Percentiles rank a stretch among this genome's conserved stretches.
These are phyloP conservation scores for Helicoverpa assulta DNA, from an alignment of 2,888 invertebrate genomes.

Conservation along the genomic window DNA sequence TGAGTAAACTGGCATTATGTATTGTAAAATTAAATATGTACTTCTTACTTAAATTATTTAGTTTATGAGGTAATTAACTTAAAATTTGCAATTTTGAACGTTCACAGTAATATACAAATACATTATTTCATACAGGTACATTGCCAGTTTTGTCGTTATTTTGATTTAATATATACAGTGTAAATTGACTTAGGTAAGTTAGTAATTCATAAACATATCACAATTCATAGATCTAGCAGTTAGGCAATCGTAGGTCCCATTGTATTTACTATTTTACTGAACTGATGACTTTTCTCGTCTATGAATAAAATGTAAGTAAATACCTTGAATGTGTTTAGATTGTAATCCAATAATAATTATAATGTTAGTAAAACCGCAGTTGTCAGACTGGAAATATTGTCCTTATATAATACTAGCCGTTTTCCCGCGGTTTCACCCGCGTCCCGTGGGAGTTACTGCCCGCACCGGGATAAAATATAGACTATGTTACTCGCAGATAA, in stretches of 20 bases:
- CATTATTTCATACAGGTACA: conserved; percentile 25
- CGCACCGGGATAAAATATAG: no score
- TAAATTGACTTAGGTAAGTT: conserved; percentile 70
- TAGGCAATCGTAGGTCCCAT: conserved; percentile 84
- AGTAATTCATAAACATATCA: conserved; percentile 72
- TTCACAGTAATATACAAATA: conserved; percentile 50
- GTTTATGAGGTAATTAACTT: not conserved
- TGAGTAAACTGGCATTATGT: not conserved
- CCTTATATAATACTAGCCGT: conserved; percentile 24
- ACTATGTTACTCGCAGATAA: no score
- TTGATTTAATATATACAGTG: conserved; percentile 60
- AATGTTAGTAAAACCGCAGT: conserved; percentile 21
- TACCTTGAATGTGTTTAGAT: conserved; percentile 30
- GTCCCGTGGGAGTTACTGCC: no score
- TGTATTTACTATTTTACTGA: conserved; percentile 74
- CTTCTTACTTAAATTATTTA: no score
- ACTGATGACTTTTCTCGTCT: conserved; percentile 60
- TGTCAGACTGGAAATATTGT: conserved; percentile 34
- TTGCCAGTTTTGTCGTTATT: conserved; percentile 47
- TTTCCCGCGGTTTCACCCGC: no score
- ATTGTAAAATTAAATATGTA: no score
- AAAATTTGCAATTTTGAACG: conserved; percentile 2
- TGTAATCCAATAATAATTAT: conserved; percentile 12
- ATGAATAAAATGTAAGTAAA: conserved; percentile 43
- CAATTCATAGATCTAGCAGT: conserved; percentile 77